Evolutionary conservation across 2,888 invertebrate species (phyloP).

Genomic region (Drosophila kuntzei): DNA sequence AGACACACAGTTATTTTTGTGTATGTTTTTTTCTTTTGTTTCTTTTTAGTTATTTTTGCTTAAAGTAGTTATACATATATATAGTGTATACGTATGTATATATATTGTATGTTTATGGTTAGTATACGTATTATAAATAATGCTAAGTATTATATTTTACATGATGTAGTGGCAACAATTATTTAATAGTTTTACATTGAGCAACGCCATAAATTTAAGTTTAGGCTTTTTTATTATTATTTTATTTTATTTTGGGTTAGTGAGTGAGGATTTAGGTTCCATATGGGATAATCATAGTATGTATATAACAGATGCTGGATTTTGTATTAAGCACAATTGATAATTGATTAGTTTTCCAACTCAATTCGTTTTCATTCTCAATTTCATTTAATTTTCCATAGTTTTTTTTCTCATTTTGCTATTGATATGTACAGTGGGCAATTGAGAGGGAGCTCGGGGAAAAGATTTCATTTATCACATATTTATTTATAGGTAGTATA

Average conservation of each 20-base stretch:
- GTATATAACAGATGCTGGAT: constrained; percentile 28
- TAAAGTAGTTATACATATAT: constrained; percentile 44
- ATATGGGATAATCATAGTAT: constrained; percentile 13
- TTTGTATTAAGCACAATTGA: constrained; percentile 41
- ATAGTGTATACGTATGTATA: constrained; percentile 16
- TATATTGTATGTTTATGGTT: constrained; percentile 14
- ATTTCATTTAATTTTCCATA: constrained; percentile 14
- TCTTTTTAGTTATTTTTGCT: constrained; percentile 18
- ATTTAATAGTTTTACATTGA: constrained; percentile 46
- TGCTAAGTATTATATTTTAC: constrained; percentile 64
- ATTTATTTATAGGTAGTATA: constrained; percentile 57
- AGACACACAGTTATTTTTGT: constrained; percentile 50
- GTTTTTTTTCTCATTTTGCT: neutral
- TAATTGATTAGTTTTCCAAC: constrained; percentile 30
- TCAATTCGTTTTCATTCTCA: neutral
- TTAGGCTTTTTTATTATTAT: constrained; percentile 8
- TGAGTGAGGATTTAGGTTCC: constrained; percentile 8
- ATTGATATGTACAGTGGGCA: constrained; percentile 71
- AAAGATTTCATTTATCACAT: constrained; percentile 61
- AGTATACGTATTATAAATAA: constrained; percentile 42
- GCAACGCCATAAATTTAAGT: constrained; percentile 42
- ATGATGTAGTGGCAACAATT: constrained; percentile 57
- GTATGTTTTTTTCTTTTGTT: neutral
- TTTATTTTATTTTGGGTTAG: constrained; percentile 2
- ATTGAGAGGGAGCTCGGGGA: constrained; percentile 35